Evolutionary conservation across 2,888 invertebrate genomes (phyloP).

Genomic region (Lepetodrilus schrolli): DNA sequence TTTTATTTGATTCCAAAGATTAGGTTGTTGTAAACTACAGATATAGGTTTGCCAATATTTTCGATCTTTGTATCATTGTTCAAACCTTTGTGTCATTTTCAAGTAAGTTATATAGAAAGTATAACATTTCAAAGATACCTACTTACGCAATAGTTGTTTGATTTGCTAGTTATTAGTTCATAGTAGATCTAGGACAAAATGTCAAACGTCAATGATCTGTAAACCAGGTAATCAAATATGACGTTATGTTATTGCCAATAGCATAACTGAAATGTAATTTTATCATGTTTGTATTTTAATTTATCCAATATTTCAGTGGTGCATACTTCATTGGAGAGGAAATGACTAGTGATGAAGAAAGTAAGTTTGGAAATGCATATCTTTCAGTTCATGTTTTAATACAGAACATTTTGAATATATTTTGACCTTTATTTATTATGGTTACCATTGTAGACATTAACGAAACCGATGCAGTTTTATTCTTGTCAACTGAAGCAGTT

Average conservation of each 20-base stretch:
- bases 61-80: not conserved
- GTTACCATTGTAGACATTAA: not conserved
- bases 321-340: not conserved
- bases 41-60: not conserved
- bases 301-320: not conserved
- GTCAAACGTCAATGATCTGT: not conserved
- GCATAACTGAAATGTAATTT: not conserved
- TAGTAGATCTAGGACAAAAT: no score
- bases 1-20: not conserved
- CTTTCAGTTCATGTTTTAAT: no score
- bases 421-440: no score
- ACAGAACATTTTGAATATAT: no score
- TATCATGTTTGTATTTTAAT: not conserved
- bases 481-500: not conserved
- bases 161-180: no score
- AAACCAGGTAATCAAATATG: not conserved
- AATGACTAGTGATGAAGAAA: constrained; percentile 16
- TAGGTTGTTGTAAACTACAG: not conserved
- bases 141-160: no score
- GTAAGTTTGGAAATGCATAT: not conserved
- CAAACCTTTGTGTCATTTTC: no score
- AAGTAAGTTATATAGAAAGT: no score
- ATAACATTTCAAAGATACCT: no score
- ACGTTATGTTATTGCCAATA: not conserved
- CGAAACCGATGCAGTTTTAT: not conserved